phyloP scores from a whole-genome alignment of 2,113 vertebrate species.

The Amphiprion ocellaris region DNA sequence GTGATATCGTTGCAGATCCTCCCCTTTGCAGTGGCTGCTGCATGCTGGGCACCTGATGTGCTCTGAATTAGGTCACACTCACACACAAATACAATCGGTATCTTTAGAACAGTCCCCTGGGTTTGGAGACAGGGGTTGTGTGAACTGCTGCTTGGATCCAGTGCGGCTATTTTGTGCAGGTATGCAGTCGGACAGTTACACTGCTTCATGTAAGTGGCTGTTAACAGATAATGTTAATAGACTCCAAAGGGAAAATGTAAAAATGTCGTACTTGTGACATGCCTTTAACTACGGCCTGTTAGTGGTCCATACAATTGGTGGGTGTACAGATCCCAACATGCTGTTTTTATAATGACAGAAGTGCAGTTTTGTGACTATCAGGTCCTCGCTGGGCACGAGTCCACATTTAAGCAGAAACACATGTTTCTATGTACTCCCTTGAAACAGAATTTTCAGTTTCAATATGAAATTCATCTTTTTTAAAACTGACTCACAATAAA shows the following conservation, averaged over 20 bases:
- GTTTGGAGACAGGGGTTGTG: constrained; percentile 29
- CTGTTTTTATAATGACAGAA: too few relatives aligned
- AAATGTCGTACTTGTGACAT: neutral
- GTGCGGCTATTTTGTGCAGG: constrained; percentile 21
- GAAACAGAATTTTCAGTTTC: too few relatives aligned
- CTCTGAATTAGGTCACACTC: constrained; percentile 69
- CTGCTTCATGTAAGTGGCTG: neutral
- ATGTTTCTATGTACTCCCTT: neutral
- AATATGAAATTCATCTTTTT: neutral
- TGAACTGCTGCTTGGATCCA: constrained; percentile 27
- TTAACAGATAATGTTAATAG: neutral
- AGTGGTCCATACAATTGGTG: constrained; percentile 3
- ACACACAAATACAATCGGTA: constrained; percentile 43
- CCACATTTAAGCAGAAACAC: neutral
- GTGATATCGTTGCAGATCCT: constrained; percentile 65
- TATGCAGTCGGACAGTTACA: neutral
- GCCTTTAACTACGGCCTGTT: neutral
- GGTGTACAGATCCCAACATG: neutral
- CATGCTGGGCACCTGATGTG: constrained; percentile 72
- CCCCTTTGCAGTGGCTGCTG: constrained; percentile 81
- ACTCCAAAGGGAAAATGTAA: neutral
- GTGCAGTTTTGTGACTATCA: neutral
- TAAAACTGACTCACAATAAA: neutral
- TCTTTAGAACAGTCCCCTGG: constrained; percentile 63
- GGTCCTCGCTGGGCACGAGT: too few relatives aligned